Evolutionary conservation across 2,113 vertebrate species (phyloP), one percentile per base, ranked within the genome.

Genomic region (Myxocyprinus asiaticus): DNA sequence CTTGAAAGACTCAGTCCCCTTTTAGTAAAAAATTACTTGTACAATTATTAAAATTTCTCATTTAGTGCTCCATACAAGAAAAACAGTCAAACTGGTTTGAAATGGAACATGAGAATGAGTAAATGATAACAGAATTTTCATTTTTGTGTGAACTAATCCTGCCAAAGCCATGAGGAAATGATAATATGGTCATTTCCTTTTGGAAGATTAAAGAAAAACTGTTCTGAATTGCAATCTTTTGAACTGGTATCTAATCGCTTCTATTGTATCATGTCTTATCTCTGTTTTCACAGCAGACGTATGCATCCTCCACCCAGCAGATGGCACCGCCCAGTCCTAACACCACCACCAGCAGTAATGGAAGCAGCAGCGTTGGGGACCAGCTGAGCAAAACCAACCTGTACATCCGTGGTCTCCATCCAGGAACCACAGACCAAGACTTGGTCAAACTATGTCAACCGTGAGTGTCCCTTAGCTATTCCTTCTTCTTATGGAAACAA

Each of bases 281-380:
- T 79, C 76, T 33, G 15, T 81, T 70, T 2, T 92, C 91, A 42
- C 94, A 98, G 96, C 96, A 98, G 94, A 90, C 96, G 92, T 99
- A 98, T 98, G 96, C 96, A 93, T 95, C 97, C 95, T 95, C 95
- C 93, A 91, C 94, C 88, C 97, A 97, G 85, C 96, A 97, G 93
- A 98, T 99, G 97, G 96, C 97, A 86, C 96, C 96, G 89, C 94
- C 96, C 89, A 99, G 96, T 93, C 97, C 95, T 92, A 98, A 91
- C 90, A 89, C 82, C 83, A 90, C 96, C 94, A 96, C 93, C 88
- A 97, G 95, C 89, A 94, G 91, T 75, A 92, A 88, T 92, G 96
- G 94, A 93, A 92, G 89, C 47, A 94, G 93, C 74, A 92, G 93
- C 0, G 95, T 95, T 82, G 95, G 97, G 82, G 97, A 98, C 90